Conservation (phyloP, 2,797 vertebrate genomes). For the Harpagifer antarcticus region DNA sequence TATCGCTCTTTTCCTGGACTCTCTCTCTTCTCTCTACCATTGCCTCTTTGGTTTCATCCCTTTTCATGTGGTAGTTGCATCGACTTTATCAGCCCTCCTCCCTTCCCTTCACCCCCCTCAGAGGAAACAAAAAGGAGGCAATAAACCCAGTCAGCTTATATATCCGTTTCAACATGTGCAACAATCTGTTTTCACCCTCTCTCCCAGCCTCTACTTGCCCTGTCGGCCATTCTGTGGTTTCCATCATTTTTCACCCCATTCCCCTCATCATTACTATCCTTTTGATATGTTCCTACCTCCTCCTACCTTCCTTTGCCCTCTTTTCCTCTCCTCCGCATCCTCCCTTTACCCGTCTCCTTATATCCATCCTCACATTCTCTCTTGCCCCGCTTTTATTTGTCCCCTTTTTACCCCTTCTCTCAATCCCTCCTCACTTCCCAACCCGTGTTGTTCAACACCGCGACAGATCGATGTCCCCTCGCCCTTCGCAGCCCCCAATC, state of each 20-base stretch:
- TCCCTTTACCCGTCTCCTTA: constrained; percentile 29
- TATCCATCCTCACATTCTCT: constrained; percentile 26
- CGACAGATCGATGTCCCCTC: constrained; percentile 65
- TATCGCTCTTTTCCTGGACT: constrained; percentile 21
- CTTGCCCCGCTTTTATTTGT: constrained; percentile 5
- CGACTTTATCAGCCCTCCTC: constrained; percentile 64
- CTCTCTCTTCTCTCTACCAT: constrained; percentile 46
- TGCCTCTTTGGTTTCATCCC: constrained; percentile 58
- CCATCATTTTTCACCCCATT: constrained; percentile 26
- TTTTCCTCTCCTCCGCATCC: constrained; percentile 5
- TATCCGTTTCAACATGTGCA: constrained; percentile 73
- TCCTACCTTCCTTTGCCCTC: constrained; percentile 25
- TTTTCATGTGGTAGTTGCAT: constrained; percentile 52
- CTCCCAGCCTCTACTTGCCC: constrained; percentile 10
- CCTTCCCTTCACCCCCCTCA: constrained; percentile 30
- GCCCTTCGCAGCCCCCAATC: constrained; percentile 60
- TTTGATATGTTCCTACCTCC: constrained; percentile 3
- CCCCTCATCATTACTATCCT: constrained; percentile 5
- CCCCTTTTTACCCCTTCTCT: neutral
- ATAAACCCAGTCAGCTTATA: constrained; percentile 70
- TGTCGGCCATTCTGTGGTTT: constrained; percentile 20
- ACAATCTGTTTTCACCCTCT: constrained; percentile 65
- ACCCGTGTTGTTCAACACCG: constrained; percentile 42
- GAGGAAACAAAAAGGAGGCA: constrained; percentile 38
- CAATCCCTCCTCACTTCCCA: constrained; percentile 26